Percentiles rank a stretch among this genome's conserved stretches.
phyloP scores from a whole-genome alignment of 2,888 invertebrate species.

The Conus canariensis region DNA sequence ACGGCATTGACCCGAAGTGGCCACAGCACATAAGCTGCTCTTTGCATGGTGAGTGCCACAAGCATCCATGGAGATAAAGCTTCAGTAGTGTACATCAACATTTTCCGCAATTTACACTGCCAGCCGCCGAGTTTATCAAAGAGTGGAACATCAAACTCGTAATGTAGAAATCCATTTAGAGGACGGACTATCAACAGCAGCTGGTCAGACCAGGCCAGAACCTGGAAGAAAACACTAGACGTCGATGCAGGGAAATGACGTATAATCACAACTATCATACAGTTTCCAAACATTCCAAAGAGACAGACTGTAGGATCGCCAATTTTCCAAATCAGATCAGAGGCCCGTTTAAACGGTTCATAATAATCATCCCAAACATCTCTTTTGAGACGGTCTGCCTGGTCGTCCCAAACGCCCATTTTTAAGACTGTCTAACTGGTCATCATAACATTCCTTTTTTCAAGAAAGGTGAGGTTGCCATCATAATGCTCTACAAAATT shows the following conservation, averaged over 20 bases:
- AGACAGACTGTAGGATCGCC: no score
- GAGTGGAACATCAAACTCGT: not conserved
- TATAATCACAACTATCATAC: not conserved
- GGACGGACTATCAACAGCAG: not conserved
- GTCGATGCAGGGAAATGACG: not conserved
- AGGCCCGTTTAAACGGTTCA: no score
- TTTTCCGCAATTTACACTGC: not conserved
- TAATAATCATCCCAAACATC: not conserved
- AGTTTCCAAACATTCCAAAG: not conserved
- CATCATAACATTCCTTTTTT: no score
- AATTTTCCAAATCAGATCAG: no score
- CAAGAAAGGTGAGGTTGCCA: not conserved
- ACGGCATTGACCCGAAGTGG: conserved; percentile 6
- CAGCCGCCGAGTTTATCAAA: not conserved
- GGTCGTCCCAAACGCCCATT: no score
- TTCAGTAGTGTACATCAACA: not conserved
- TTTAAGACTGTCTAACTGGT: no score
- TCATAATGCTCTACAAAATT: not conserved
- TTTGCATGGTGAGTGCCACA: not conserved
- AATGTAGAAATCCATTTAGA: not conserved
- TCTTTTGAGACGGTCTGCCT: not conserved
- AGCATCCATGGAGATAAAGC: not conserved
- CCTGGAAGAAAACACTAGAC: not conserved
- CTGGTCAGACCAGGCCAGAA: not conserved
- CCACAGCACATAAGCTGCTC: conserved; percentile 21